Evolutionary conservation across 2,797 vertebrate genomes (phyloP), one percentile per base, ranked within the genome.

Genomic region (Sebastes umbrosus): DNA sequence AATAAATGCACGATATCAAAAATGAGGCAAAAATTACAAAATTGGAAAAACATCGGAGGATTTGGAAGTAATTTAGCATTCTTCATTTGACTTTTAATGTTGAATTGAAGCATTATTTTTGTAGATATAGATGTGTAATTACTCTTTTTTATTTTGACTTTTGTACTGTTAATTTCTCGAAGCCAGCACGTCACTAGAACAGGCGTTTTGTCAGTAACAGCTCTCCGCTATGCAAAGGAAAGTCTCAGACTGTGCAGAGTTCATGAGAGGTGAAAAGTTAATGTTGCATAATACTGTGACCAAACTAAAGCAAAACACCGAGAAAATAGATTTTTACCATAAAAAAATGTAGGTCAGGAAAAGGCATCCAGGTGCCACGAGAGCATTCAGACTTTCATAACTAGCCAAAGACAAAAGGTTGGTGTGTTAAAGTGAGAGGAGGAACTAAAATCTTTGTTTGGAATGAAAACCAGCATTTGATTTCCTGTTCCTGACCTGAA

Each of bases 391-490:
- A 31, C 20, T 68, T 72, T 54, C 1, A 16, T 29, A 57, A 43
- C 6, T 20, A 36, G 14, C 14, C 6, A 31, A 22, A 24, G 4
- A 65, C 52, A 57, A 25, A 25, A 77, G 24, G 8, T 9, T 22
- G 43, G 20, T 4, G 12, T 18, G n/a, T 63, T 46, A 31, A 5
- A 25, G 4, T 50, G 25, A n/a, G 3, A 16, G n/a, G 20, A 36
- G 8, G 22, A 32, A 55, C 22, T 27, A 12, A 58, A 52, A 67
- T 66, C 18, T 66, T 65, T 34, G 31, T 76, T 67, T 63, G 14
- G 24, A 66, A 72, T 75, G 20, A 62, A 70, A 66, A 82, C 9
- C 39, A 31, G n/a, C 22, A 50, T 79, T 77, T 72, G n/a, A 78
- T 73, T 75, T 83, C 55, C 54, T 79, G 54, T 74, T 72, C n/a